phyloP scores from a whole-genome alignment of 2,113 vertebrate genomes.

The Abramis brama region DNA sequence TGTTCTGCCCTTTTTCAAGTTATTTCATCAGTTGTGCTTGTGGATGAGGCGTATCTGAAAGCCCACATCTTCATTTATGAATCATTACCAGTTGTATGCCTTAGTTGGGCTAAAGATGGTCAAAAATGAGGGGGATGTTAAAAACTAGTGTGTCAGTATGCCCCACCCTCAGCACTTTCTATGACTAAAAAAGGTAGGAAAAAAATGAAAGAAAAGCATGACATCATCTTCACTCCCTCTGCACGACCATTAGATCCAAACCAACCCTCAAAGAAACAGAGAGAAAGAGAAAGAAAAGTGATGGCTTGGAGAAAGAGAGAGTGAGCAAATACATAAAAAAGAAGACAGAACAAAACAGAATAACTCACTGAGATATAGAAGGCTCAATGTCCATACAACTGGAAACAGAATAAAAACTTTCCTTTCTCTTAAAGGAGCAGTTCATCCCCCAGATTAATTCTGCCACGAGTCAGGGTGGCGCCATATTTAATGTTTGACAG shows the following conservation, averaged over 20 bases:
- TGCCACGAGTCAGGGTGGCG: background rate
- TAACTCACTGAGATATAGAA: background rate
- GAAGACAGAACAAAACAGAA: conserved; percentile 48
- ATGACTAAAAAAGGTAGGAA: conserved; percentile 83
- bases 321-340: conserved; percentile 36
- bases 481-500: background rate
- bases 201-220: conserved; percentile 76
- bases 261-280: background rate
- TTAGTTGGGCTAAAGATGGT: conserved; percentile 20
- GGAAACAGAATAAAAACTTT: background rate
- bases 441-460: background rate
- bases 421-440: background rate
- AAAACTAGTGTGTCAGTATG: conserved; percentile 52
- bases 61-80: background rate
- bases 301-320: background rate
- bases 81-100: background rate
- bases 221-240: conserved; percentile 69
- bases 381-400: background rate
- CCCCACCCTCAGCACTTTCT: conserved; percentile 71
- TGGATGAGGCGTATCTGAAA: background rate
- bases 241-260: conserved; percentile 30
- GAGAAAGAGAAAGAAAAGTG: conserved; percentile 40
- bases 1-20: background rate
- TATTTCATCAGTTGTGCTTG: background rate
- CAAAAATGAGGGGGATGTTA: conserved; percentile 9